A percentile compares a stretch with the other conserved stretches of the same genome.
phyloP scores from a whole-genome alignment of 2,888 invertebrate species.

The Conistra vaccinii region DNA sequence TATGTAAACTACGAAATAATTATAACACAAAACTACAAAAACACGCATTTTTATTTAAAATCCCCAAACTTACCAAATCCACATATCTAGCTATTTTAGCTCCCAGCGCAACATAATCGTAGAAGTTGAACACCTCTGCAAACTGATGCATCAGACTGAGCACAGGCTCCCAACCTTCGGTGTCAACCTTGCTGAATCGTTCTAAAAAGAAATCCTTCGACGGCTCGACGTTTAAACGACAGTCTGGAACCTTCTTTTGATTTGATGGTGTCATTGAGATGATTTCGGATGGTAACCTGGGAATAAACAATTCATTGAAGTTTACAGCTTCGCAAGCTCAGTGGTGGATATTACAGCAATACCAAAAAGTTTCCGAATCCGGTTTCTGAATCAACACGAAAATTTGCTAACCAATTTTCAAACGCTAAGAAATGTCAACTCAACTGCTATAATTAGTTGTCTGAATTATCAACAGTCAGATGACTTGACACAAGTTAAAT shows the following conservation, averaged over 20 bases:
- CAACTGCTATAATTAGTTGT: neutral
- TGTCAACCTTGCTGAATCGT: conserved; percentile 73
- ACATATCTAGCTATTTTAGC: conserved; percentile 83
- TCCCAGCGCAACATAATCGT: conserved; percentile 79
- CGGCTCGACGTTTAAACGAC: conserved; percentile 71
- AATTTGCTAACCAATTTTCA: neutral
- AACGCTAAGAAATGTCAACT: neutral
- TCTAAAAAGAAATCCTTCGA: conserved; percentile 80
- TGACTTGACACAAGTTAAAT: neutral
- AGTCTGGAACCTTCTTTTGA: conserved; percentile 80
- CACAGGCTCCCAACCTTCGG: conserved; percentile 79
- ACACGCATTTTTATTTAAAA: conserved; percentile 23
- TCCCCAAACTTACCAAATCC: conserved; percentile 78
- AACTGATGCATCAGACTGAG: conserved; percentile 81
- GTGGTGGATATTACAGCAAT: neutral
- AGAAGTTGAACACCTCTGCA: conserved; percentile 77
- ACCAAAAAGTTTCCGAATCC: neutral
- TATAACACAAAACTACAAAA: too few species aligned
- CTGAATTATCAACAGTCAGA: neutral
- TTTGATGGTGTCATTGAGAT: conserved; percentile 70
- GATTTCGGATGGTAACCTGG: conserved; percentile 78
- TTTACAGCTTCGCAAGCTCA: neutral
- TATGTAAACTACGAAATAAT: too few species aligned
- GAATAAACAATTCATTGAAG: conserved; percentile 2
- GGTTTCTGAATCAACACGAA: neutral